Conservation (phyloP, 1,140 invertebrate species). For the Vanessa atalanta region DNA sequence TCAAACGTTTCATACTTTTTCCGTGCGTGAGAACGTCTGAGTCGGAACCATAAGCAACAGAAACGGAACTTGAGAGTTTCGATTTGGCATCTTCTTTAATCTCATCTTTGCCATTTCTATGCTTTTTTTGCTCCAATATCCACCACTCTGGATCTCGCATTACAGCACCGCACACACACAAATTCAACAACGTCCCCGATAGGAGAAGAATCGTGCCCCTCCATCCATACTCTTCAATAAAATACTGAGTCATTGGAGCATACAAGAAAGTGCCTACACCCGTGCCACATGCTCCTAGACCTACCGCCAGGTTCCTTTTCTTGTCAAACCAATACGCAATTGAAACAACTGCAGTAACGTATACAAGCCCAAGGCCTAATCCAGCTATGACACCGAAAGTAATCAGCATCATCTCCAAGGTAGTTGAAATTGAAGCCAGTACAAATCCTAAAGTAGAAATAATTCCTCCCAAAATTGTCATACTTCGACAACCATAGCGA, state of each 20-base stretch:
- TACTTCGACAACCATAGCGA: slow-evolving; percentile 91
- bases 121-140: slow-evolving; percentile 83
- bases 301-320: slow-evolving; percentile 94
- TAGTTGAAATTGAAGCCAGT: slow-evolving; percentile 87
- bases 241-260: slow-evolving; percentile 89
- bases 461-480: slow-evolving; percentile 90
- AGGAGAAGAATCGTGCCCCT: slow-evolving; percentile 91
- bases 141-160: slow-evolving; percentile 93
- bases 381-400: slow-evolving; percentile 94
- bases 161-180: slow-evolving; percentile 92
- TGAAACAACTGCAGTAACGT: slow-evolving; percentile 94
- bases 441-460: slow-evolving; percentile 90
- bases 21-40: slow-evolving; percentile 53
- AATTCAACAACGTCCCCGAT: slow-evolving; percentile 91
- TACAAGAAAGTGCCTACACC: slow-evolving; percentile 93
- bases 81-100: slow-evolving; percentile 58
- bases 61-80: slow-evolving; percentile 70
- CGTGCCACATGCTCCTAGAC: slow-evolving; percentile 94
- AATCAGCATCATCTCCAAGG: slow-evolving; percentile 89
- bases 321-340: slow-evolving; percentile 99
- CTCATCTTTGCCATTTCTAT: slow-evolving; percentile 44
- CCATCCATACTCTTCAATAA: slow-evolving; percentile 91
- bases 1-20: slow-evolving; percentile 73
- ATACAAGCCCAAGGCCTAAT: slow-evolving; percentile 91
- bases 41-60: slow-evolving; percentile 60